Percentiles rank a stretch among this genome's conserved stretches.
These are phyloP conservation scores for Enteromius paludinosus DNA, from an alignment of 2,797 vertebrate genomes.

Conservation along the genomic window DNA sequence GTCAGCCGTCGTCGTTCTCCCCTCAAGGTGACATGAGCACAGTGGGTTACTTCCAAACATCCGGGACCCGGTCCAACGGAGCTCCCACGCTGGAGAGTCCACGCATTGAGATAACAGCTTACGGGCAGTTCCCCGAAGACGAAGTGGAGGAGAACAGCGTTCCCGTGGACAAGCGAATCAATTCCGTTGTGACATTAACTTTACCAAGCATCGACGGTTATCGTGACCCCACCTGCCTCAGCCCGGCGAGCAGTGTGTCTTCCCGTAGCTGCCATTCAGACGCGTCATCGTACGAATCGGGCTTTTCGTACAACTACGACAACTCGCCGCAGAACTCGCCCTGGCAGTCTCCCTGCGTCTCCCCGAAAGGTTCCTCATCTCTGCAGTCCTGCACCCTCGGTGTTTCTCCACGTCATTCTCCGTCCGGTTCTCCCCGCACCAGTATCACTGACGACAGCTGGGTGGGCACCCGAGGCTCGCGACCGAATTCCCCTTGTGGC, in stretches of 20 bases:
- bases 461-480: slow-evolving; percentile 81
- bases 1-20: slow-evolving; percentile 82
- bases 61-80: slow-evolving; percentile 82
- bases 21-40: slow-evolving; percentile 78
- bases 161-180: slow-evolving; percentile 80
- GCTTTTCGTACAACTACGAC: slow-evolving; percentile 90
- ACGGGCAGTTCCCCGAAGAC: slow-evolving; percentile 89
- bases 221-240: slow-evolving; percentile 93
- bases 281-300: slow-evolving; percentile 93
- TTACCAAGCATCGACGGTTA: slow-evolving; percentile 90
- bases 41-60: slow-evolving; percentile 82
- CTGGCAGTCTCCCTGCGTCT: slow-evolving; percentile 95
- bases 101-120: slow-evolving; percentile 96
- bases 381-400: slow-evolving; percentile 80
- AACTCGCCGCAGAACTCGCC: slow-evolving; percentile 95
- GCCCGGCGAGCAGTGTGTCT: slow-evolving; percentile 94
- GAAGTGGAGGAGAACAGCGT: slow-evolving; percentile 80
- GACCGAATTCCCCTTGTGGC: slow-evolving; percentile 88
- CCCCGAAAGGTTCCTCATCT: slow-evolving; percentile 90
- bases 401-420: slow-evolving; percentile 87
- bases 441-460: slow-evolving; percentile 90
- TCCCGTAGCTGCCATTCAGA: slow-evolving; percentile 96
- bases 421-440: slow-evolving; percentile 85
- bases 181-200: slow-evolving; percentile 89
- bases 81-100: slow-evolving; percentile 91